phyloP scores from a whole-genome alignment of 2,797 vertebrate genomes.

The Botia kubotai region DNA sequence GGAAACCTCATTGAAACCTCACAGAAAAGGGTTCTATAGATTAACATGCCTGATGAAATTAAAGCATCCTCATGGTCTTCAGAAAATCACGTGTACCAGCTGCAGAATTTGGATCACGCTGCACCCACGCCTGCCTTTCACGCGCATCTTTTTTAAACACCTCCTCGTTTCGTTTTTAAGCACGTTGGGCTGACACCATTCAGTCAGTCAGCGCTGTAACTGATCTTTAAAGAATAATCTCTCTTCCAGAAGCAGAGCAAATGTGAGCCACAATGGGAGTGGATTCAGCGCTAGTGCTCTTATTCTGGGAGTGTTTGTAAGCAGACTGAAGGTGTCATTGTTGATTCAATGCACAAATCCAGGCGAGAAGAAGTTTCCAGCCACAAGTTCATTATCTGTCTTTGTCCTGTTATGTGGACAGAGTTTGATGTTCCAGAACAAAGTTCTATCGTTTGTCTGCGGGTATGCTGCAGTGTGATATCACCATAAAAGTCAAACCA shows the following conservation, averaged over 20 bases:
- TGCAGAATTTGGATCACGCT: constrained; percentile 33
- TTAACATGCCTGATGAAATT: constrained; percentile 25
- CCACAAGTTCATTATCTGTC: too few relatives aligned
- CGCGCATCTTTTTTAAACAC: constrained; percentile 29
- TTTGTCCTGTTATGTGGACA: too few relatives aligned
- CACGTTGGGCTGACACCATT: constrained; percentile 61
- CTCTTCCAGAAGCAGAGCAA: constrained; percentile 43
- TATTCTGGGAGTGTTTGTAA: constrained; percentile 67
- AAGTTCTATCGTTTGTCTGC: constrained; percentile 4
- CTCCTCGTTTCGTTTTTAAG: constrained; percentile 49
- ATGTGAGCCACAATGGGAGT: constrained; percentile 26
- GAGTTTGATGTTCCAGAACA: too few relatives aligned
- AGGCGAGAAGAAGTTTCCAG: constrained; percentile 67
- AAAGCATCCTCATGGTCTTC: constrained; percentile 33
- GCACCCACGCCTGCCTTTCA: constrained; percentile 41
- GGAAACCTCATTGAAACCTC: too few relatives aligned
- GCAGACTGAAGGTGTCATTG: constrained; percentile 78
- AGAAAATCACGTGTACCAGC: constrained; percentile 32
- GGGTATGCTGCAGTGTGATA: constrained; percentile 39
- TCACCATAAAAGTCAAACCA: not conserved
- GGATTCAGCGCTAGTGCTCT: constrained; percentile 22
- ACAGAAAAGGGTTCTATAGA: constrained; percentile 9
- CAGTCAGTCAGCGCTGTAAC: constrained; percentile 67
- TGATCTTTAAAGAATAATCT: constrained; percentile 76
- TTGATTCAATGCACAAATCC: constrained; percentile 74